Conservation (phyloP, 2,888 invertebrate genomes). For the Craniophora ligustri region DNA sequence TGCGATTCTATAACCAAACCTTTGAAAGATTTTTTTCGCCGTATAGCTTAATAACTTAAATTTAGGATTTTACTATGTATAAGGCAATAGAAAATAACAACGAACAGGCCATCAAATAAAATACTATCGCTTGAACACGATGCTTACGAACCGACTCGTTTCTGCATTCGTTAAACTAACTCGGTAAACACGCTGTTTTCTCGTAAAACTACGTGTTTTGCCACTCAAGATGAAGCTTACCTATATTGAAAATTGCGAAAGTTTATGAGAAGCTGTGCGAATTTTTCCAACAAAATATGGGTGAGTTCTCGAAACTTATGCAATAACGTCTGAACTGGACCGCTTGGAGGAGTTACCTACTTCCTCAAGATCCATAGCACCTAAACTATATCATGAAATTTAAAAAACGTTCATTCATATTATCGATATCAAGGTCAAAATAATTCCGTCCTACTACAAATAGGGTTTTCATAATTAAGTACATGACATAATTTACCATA, state of each 20-base stretch:
- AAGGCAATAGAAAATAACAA: too few relatives aligned
- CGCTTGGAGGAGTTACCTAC: conserved; percentile 8
- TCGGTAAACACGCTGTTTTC: conserved; percentile 12
- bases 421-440: background rate
- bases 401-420: conserved; percentile 10
- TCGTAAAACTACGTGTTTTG: conserved; percentile 24
- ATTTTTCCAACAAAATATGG: conserved; percentile 58
- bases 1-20: too few relatives aligned
- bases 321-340: conserved; percentile 54
- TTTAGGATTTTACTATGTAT: too few relatives aligned
- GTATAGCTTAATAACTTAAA: too few relatives aligned
- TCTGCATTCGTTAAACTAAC: conserved; percentile 16
- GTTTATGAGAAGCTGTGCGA: conserved; percentile 49
- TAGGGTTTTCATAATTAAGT: too few relatives aligned
- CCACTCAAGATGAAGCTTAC: conserved; percentile 36
- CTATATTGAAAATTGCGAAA: conserved; percentile 62
- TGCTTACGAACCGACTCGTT: conserved; percentile 20
- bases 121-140: conserved; percentile 13
- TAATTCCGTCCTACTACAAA: too few relatives aligned
- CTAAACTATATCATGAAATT: conserved; percentile 14
- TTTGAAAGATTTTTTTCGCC: too few relatives aligned
- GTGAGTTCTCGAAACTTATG: conserved; percentile 57
- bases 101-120: conserved; percentile 15
- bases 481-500: too few relatives aligned
- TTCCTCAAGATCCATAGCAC: conserved; percentile 15